Evolutionary conservation across 2,888 invertebrate genomes (phyloP).

Genomic region (Cryptus armator): DNA sequence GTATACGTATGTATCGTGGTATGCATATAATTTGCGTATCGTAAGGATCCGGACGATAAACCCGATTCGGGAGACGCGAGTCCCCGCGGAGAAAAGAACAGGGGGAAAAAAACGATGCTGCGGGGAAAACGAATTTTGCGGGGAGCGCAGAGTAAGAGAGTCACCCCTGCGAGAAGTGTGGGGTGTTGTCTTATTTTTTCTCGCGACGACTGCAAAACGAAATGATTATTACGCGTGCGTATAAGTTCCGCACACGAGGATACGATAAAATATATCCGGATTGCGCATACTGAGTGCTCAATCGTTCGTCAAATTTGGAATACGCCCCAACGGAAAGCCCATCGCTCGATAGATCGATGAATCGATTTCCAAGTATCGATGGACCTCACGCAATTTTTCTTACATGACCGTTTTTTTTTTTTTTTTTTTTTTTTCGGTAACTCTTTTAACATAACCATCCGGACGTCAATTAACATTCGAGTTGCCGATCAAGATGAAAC

Average conservation of each 20-base stretch:
- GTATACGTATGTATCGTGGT: slow-evolving; percentile 29
- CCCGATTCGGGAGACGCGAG: slow-evolving; percentile 57
- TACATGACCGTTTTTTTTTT: slow-evolving; percentile 19
- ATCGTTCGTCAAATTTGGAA: slow-evolving; percentile 70
- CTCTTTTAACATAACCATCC: neutral
- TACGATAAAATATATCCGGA: slow-evolving; percentile 53
- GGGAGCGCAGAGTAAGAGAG: slow-evolving; percentile 28
- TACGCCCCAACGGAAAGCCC: slow-evolving; percentile 31
- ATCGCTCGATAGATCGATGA: slow-evolving; percentile 31
- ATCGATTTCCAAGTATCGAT: slow-evolving; percentile 52
- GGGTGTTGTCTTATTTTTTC: slow-evolving; percentile 45
- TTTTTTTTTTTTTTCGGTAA: neutral
- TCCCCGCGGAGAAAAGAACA: slow-evolving; percentile 35
- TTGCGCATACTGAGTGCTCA: slow-evolving; percentile 68
- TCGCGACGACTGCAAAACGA: slow-evolving; percentile 50
- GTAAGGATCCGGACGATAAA: slow-evolving; percentile 68
- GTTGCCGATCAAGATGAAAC: slow-evolving; percentile 48
- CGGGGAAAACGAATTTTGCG: slow-evolving; percentile 61
- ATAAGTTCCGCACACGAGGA: slow-evolving; percentile 31
- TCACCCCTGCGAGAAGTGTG: slow-evolving; percentile 53
- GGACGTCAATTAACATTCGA: slow-evolving; percentile 59
- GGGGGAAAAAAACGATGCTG: slow-evolving; percentile 34
- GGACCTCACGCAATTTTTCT: slow-evolving; percentile 35
- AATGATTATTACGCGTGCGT: slow-evolving; percentile 64
- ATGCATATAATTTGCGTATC: slow-evolving; percentile 66